Conservation (phyloP, 2,888 invertebrate species). For the Temnothorax rugatulus region DNA sequence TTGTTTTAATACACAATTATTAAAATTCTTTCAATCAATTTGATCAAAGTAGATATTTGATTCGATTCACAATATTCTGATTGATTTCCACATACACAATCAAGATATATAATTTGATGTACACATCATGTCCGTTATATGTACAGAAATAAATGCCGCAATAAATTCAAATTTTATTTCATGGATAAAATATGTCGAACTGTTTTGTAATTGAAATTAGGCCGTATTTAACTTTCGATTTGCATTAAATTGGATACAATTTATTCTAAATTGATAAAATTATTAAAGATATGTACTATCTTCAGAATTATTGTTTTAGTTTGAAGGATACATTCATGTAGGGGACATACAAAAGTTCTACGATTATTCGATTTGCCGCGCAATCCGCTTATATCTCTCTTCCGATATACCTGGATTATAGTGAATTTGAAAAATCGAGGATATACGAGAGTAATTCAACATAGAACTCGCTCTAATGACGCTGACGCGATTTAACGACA, state of each 20-base stretch:
- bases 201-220: background rate
- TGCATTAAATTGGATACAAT: background rate
- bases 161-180: constrained; percentile 11
- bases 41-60: constrained; percentile 19
- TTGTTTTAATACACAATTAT: constrained; percentile 5
- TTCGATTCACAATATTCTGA: constrained; percentile 1
- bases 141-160: background rate
- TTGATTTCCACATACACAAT: background rate
- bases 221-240: background rate
- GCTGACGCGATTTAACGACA: constrained; percentile 41
- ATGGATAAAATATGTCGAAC: background rate
- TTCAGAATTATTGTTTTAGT: background rate
- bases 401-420: background rate
- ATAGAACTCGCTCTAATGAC: constrained; percentile 40
- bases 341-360: background rate
- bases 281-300: background rate
- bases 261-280: background rate
- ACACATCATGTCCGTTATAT: background rate
- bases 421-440: constrained; percentile 20
- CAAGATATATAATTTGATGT: background rate
- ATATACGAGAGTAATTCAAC: constrained; percentile 15
- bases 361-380: background rate
- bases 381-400: background rate
- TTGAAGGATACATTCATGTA: background rate
- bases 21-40: constrained; percentile 15